phyloP scores from a whole-genome alignment of 2,888 invertebrate species.

The Metacarcinus magister region DNA sequence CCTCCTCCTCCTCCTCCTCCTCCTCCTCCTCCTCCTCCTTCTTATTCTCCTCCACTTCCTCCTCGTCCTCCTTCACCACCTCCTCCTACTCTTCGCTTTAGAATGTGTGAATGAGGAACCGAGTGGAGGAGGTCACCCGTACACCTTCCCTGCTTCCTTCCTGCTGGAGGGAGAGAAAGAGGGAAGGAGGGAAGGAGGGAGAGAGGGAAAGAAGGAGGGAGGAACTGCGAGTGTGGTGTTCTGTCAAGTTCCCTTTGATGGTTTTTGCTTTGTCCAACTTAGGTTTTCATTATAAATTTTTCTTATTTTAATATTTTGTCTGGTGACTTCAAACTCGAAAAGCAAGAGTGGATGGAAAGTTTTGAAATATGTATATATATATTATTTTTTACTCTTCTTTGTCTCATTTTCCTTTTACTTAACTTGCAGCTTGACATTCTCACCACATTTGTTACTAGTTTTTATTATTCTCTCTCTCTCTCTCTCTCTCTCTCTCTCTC shows the following conservation, averaged over 20 bases:
- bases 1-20: too few species aligned
- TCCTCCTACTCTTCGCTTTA: too few species aligned
- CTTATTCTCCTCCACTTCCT: too few species aligned
- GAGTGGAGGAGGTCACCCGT: neutral
- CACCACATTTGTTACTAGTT: too few species aligned
- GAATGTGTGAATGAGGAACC: neutral
- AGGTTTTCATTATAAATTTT: neutral
- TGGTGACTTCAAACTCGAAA: neutral
- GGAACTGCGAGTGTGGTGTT: neutral
- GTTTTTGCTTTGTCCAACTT: neutral
- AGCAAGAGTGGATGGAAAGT: too few species aligned
- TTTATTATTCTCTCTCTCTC: too few species aligned
- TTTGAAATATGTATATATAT: neutral
- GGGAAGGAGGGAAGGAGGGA: conserved; percentile 3
- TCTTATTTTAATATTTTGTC: neutral
- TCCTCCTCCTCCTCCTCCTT: too few species aligned
- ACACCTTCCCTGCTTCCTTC: neutral
- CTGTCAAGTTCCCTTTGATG: neutral
- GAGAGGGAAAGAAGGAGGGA: neutral
- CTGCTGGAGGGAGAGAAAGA: neutral
- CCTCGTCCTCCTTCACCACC: too few species aligned
- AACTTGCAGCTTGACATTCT: too few species aligned
- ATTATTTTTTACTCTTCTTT: neutral
- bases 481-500: too few species aligned
- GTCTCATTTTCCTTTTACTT: too few species aligned